These are phyloP conservation scores for Psix sp. DNA, from an alignment of 1,140 invertebrate genomes.

Conservation along the genomic window DNA sequence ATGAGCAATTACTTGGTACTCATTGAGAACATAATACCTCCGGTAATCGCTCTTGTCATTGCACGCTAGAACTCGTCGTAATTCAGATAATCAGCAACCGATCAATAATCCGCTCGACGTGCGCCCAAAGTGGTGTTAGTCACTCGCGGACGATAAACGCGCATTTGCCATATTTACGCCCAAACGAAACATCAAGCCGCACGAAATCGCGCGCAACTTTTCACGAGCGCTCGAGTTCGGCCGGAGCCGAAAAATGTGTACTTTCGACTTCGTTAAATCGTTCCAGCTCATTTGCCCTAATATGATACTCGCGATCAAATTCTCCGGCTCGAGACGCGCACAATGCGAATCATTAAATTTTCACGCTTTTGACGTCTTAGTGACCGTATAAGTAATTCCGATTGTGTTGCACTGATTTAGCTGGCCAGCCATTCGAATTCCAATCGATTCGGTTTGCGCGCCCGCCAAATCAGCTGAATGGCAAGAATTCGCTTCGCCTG, in stretches of 20 bases:
- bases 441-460: background rate
- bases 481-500: background rate
- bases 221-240: constrained; percentile 31
- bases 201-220: constrained; percentile 34
- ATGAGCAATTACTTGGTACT: constrained; percentile 52
- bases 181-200: constrained; percentile 14
- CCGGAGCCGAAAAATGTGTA: constrained; percentile 28
- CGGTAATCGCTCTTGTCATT: constrained; percentile 47
- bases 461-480: background rate
- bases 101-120: constrained; percentile 36
- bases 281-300: constrained; percentile 26
- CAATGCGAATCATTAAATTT: constrained; percentile 13
- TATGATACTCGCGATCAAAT: constrained; percentile 21
- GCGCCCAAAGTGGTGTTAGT: constrained; percentile 21
- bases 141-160: constrained; percentile 42
- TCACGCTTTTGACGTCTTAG: background rate
- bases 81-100: constrained; percentile 48
- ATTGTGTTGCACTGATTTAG: background rate
- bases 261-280: constrained; percentile 52
- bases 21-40: constrained; percentile 34
- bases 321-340: background rate
- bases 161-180: constrained; percentile 36
- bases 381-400: background rate
- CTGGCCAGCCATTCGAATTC: background rate
- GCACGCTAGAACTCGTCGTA: constrained; percentile 37